phyloP scores from a whole-genome alignment of 2,888 invertebrate species.

The Thera britannica region DNA sequence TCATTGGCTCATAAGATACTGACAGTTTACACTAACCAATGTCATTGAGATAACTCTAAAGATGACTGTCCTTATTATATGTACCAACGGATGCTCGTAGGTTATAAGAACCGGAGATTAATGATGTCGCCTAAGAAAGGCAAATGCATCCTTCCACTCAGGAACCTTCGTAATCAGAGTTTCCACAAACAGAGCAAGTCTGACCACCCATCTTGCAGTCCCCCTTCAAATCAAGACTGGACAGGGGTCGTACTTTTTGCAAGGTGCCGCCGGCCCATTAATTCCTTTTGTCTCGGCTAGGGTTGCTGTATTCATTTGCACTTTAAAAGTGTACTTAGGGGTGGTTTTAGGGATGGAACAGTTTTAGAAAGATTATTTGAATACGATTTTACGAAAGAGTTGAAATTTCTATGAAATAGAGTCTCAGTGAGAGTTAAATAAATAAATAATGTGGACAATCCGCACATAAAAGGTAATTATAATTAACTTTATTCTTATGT shows the following conservation, averaged over 20 bases:
- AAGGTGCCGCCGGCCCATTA: slow-evolving; percentile 51
- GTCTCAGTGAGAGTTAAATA: no score
- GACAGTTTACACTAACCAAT: no score
- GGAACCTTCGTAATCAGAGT: slow-evolving; percentile 20
- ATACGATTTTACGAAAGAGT: background rate
- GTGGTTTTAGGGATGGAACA: slow-evolving; percentile 4
- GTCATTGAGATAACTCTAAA: no score
- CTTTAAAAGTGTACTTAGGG: slow-evolving; percentile 21
- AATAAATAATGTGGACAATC: no score
- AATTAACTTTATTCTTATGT: no score
- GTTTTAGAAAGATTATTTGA: background rate
- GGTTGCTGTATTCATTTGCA: slow-evolving; percentile 31
- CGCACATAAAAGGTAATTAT: no score
- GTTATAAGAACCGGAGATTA: no score
- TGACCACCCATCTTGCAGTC: slow-evolving; percentile 28
- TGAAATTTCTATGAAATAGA: background rate
- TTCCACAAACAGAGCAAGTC: slow-evolving; percentile 21
- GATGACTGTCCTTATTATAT: no score
- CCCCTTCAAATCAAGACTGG: slow-evolving; percentile 51
- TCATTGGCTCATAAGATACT: no score
- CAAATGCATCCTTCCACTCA: background rate
- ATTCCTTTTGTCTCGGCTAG: slow-evolving; percentile 54
- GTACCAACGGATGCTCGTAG: no score
- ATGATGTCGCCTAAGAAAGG: no score
- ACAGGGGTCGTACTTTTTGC: slow-evolving; percentile 30